Base-by-base conservation (phyloP, 2,888 invertebrate species). In the Cartodere bifasciata region DNA sequence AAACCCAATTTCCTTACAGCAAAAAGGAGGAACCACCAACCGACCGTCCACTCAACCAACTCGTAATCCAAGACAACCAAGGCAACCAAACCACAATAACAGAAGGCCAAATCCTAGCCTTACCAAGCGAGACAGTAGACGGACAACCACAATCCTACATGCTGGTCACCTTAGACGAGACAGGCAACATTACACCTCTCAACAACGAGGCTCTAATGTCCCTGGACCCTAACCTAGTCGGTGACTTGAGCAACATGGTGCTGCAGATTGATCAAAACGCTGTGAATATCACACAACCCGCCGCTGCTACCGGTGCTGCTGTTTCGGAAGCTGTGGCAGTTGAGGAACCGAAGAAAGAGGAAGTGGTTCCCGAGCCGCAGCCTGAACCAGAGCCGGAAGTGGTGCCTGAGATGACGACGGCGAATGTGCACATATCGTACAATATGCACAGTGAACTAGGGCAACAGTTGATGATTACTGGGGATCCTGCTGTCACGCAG, bases 81-180 rank as follows among this genome's bases (percentile, higher is more conserved):
- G 62, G 62, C 23, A 58, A 59, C 41, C 56, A 58, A 42, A 60
- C 60, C 1, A 59, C 58, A 4, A 56, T 70, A 16, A 60, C 65
- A 2, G 73, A 75, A 48, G 70, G 74, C 0, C 76, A 77, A 51
- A 65, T 80, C 45, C 62, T 78, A 49, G 80, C 80, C 9, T 65
- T 83, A 24, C 79, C 80, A 13, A 79, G 79, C 12, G 79, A 78
- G 44, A 73, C 74, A 42, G 70, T 73, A 35, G 78, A 78, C 29
- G 80, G 81, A 4, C 75, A 78, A 14, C 69, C 73, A 1, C 78
- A 79, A 36, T 73, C 75, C 1, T 81, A 80, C 50, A 77, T 79
- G 52, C 63, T 83, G 16, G 77, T 83, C 38, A 66, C 72, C 2
- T 63, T 78, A n/a, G 76, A 77, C 44, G 77, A 79, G 41, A 70